Conservation (phyloP, 1,140 invertebrate genomes). For the Saccostrea echinata region DNA sequence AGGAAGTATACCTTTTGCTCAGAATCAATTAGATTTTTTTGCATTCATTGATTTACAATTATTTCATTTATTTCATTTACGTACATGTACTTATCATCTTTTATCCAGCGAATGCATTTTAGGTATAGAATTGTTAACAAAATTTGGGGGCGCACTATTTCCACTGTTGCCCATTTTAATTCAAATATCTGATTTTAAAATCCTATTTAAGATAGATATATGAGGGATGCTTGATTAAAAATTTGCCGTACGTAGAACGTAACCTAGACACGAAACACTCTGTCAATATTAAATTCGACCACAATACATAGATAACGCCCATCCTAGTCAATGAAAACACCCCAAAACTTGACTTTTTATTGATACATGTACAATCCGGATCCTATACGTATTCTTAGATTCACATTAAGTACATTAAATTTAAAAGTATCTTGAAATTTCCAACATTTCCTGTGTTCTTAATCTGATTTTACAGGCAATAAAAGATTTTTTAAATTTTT, state of each 20-base stretch:
- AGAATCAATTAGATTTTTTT: not conserved
- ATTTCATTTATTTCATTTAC: too few species aligned
- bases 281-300: not conserved
- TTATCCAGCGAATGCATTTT: not conserved
- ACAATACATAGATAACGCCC: slow-evolving; percentile 5
- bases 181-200: not conserved
- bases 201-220: not conserved
- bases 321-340: slow-evolving; percentile 1
- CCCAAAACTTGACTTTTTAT: too few species aligned
- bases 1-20: not conserved
- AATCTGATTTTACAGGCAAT: too few species aligned
- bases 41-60: not conserved
- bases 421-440: too few species aligned
- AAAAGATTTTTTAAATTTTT: too few species aligned
- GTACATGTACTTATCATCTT: too few species aligned
- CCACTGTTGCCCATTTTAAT: not conserved
- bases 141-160: not conserved
- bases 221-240: not conserved
- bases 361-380: too few species aligned
- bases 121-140: not conserved
- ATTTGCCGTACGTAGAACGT: not conserved
- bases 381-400: too few species aligned
- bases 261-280: not conserved
- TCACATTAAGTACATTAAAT: too few species aligned
- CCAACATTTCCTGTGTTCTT: too few species aligned